Evolutionary conservation across 1,140 invertebrate species (phyloP).

Genomic region (Tetramorium parvispinum): DNA sequence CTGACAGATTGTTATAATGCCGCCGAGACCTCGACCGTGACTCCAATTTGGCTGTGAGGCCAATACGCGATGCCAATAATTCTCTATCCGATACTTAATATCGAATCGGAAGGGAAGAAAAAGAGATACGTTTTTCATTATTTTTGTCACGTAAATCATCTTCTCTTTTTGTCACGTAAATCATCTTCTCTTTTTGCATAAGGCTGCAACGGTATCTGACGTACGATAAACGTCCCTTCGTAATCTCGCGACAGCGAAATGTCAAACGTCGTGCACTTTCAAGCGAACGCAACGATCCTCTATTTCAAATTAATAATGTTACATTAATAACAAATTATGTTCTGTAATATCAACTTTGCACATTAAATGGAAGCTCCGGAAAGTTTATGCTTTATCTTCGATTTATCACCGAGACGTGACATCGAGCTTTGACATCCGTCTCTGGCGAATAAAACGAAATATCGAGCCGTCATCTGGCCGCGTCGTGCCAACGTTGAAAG

Average conservation of each 20-base stretch:
- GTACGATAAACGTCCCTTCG: not conserved
- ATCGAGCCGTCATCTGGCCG: slow-evolving; percentile 63
- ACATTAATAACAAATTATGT: slow-evolving; percentile 23
- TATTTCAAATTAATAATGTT: slow-evolving; percentile 21
- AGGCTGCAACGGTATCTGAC: not conserved
- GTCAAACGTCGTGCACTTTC: not conserved
- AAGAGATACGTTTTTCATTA: slow-evolving; percentile 14
- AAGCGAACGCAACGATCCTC: not conserved
- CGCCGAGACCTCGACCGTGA: slow-evolving; percentile 54
- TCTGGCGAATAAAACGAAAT: slow-evolving; percentile 63
- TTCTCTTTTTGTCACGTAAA: not conserved
- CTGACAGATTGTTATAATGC: slow-evolving; percentile 57
- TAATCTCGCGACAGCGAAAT: not conserved
- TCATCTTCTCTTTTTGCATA: not conserved
- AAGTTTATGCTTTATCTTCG: slow-evolving; percentile 33
- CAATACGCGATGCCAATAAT: slow-evolving; percentile 54
- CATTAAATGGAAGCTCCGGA: slow-evolving; percentile 11
- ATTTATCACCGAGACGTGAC: slow-evolving; percentile 2
- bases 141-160: not conserved
- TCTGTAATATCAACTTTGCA: slow-evolving; percentile 27
- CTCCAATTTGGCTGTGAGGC: slow-evolving; percentile 40
- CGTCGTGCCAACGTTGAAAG: slow-evolving; percentile 64
- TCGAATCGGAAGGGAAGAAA: not conserved
- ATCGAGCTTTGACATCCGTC: slow-evolving; percentile 19
- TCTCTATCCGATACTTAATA: slow-evolving; percentile 60